Conservation (phyloP, 2,888 invertebrate genomes). For the Hyppa rectilinea region DNA sequence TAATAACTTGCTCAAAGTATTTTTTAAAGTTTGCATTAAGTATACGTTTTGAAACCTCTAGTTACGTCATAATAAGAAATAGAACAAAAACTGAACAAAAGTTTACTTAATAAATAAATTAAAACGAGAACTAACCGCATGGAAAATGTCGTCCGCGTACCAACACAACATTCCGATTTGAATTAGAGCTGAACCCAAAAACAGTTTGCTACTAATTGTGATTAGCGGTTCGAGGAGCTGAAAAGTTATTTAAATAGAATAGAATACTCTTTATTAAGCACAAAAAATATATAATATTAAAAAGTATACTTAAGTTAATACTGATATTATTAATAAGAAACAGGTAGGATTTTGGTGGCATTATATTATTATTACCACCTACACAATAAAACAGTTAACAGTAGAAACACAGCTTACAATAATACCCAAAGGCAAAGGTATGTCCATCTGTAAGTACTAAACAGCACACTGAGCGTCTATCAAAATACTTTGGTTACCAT, state of each 20-base stretch:
- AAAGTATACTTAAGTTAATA: too few species aligned
- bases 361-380: background rate
- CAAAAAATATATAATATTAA: background rate
- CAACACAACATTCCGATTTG: constrained; percentile 87
- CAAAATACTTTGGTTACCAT: too few species aligned
- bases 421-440: too few species aligned
- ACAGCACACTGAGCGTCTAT: background rate
- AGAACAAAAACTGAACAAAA: constrained; percentile 11
- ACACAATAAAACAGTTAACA: too few species aligned
- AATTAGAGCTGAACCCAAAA: constrained; percentile 82
- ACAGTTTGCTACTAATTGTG: constrained; percentile 84
- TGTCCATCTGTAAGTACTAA: too few species aligned
- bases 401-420: too few species aligned
- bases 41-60: constrained; percentile 1
- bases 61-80: constrained; percentile 6
- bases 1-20: background rate
- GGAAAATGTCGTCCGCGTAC: constrained; percentile 87
- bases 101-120: constrained; percentile 14
- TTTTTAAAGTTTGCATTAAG: background rate
- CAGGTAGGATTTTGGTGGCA: too few species aligned
- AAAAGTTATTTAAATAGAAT: too few species aligned
- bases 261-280: too few species aligned
- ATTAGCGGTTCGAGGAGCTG: constrained; percentile 85
- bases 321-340: background rate
- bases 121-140: constrained; percentile 77